Evolutionary conservation across 2,797 vertebrate species (phyloP), one percentile per base, ranked within the genome.

Genomic region (Channa striata): DNA sequence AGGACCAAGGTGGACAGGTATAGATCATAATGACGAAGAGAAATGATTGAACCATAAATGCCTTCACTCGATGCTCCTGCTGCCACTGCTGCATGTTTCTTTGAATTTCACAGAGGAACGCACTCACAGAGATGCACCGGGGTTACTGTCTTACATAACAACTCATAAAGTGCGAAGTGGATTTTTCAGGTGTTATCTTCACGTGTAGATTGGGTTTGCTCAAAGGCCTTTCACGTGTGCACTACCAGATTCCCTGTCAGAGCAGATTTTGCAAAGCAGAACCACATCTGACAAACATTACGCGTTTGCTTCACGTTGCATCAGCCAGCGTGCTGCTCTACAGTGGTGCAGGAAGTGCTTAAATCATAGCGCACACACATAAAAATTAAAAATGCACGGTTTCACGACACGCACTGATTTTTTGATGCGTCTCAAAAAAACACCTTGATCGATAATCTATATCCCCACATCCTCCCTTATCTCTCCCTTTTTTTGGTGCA

Each of bases 231-330:
- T 69, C 14, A 59, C 30, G 25, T 60, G 46, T 68, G 51, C 44
- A 50, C 64, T 50, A 56, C 56, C 39, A 30, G 11, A 72, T 40
- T 43, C 65, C 39, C 54, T 70, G 77, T 84, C 74, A 70, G 67
- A 69, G 20, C 40, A 36, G 25, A 83, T 87, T 77, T 74, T 59
- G 25, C 72, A 69, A 67, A 85, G 73, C 64, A 72, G 59, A 69
- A 63, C 66, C 72, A 60, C 57, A 68, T 66, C 53, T 70, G 73
- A 77, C 37, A 72, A 79, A 67, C 61, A 73, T 56, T 30, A 62
- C 47, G 75, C 66, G 72, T 89, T 90, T 88, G 66, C 84, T 64
- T 49, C 44, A 46, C 17, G 44, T 92, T 92, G 87, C 91, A 87
- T 93, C 89, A 91, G 76, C 74, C 72, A 19, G 52, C 47, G 20